A percentile compares a stretch with the other conserved stretches of the same genome.
Conservation (phyloP, 2,888 invertebrate species). For the Latheticus oryzae region DNA sequence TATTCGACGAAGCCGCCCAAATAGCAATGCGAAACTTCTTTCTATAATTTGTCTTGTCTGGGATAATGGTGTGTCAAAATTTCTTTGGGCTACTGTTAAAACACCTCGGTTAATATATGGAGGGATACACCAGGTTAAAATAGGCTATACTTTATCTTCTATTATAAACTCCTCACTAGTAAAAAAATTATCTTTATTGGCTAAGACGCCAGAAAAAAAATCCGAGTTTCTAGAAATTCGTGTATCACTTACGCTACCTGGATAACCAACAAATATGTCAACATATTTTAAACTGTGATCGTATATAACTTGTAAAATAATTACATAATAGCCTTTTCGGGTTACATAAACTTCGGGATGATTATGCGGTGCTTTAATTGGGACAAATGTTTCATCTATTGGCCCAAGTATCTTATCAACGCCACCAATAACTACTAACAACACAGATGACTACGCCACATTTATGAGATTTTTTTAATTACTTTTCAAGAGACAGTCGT, state of each 20-base stretch:
- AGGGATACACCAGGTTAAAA: conserved; percentile 42
- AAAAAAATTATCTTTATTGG: conserved; percentile 31
- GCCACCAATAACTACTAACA: too few relatives aligned
- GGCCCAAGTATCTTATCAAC: too few relatives aligned
- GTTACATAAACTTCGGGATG: conserved; percentile 47
- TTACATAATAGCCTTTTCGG: conserved; percentile 47
- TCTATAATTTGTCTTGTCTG: neutral
- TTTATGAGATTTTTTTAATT: too few relatives aligned
- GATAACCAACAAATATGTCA: conserved; percentile 50
- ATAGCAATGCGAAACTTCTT: neutral
- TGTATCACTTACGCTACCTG: conserved; percentile 48
- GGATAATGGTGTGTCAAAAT: neutral
- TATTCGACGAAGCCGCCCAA: neutral
- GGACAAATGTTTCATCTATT: conserved; percentile 38
- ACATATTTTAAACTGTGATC: conserved; percentile 40
- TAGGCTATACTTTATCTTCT: conserved; percentile 51
- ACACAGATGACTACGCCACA: too few relatives aligned
- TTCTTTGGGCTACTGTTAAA: neutral
- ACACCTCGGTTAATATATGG: conserved; percentile 43
- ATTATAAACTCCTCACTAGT: conserved; percentile 43
- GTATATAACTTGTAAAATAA: conserved; percentile 49
- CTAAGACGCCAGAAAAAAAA: conserved; percentile 37
- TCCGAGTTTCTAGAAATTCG: conserved; percentile 51
- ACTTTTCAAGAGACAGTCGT: too few relatives aligned
- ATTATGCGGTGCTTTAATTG: conserved; percentile 37